phyloP scores from a whole-genome alignment of 2,888 invertebrate genomes.

The Thymelicus acteon region DNA sequence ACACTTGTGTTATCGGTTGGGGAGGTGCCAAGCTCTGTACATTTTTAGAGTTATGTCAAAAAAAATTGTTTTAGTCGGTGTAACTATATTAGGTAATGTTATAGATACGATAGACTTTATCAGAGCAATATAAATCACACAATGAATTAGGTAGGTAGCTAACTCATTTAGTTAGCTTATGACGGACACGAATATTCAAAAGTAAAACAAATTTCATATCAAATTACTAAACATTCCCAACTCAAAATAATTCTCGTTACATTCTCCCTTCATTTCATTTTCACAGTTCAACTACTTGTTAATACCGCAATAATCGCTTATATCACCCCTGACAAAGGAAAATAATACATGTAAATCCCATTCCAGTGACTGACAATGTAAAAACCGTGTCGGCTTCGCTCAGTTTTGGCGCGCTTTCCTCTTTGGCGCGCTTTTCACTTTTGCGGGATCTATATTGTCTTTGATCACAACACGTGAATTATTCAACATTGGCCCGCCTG shows the following conservation, averaged over 20 bases:
- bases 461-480: constrained; percentile 76
- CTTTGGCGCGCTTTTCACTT: constrained; percentile 23
- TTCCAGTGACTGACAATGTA: constrained; percentile 35
- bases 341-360: constrained; percentile 35
- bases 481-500: constrained; percentile 57
- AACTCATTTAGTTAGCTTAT: too few relatives aligned
- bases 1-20: constrained; percentile 26
- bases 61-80: too few relatives aligned
- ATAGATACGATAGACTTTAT: too few relatives aligned
- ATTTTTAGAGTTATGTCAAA: constrained; percentile 23
- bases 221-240: too few relatives aligned
- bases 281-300: constrained; percentile 22
- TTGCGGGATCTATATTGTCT: constrained; percentile 59
- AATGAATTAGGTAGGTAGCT: too few relatives aligned
- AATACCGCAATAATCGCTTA: constrained; percentile 28
- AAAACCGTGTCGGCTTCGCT: constrained; percentile 29
- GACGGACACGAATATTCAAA: too few relatives aligned
- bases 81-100: too few relatives aligned
- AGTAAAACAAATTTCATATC: too few relatives aligned
- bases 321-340: constrained; percentile 29
- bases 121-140: too few relatives aligned
- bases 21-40: constrained; percentile 20
- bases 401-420: constrained; percentile 22
- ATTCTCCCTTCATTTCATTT: constrained; percentile 1
- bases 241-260: neutral